Evolutionary conservation across 2,797 vertebrate genomes (phyloP), one percentile per base, ranked within the genome.

Genomic region (Hypotaenidia okinawae): DNA sequence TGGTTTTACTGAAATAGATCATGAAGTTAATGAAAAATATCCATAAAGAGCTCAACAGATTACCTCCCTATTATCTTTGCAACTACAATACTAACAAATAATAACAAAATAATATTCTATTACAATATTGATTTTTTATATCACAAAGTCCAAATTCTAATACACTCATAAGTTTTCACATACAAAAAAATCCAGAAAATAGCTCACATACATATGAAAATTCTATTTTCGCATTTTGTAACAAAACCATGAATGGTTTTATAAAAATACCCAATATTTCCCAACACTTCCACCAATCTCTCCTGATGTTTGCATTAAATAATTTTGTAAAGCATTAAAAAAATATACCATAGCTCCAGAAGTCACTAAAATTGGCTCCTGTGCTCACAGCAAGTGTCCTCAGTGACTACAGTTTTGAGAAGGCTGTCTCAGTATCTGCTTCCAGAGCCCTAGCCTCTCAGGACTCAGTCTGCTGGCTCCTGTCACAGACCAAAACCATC

Each of bases 341-440:
- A 35, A 41, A 13, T 45, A 45, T 45, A 24, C 37, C 37, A 32
- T 1, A 63, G 21, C 11, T 58, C 41, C 54, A 59, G 16, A 33
- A 68, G 28, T 35, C 28, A 59, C 22, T 10, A 49, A 72, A 75
- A 67, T 13, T 6, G 2, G 12, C 7, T 45, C 18, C 49, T 25
- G 9, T 17, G 17, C 24, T 52, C 35, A 33, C 0, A 2, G 28
- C 5, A 39, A 39, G 5, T 0, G 1, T 13, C 35, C 28, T 51
- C 9, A 2, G 19, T 4, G 37, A 33, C 66, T 33, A 21, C 1
- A 64, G 11, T 4, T 75, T 47, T 17, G 4, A 41, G 13, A 51
- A 59, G 5, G 10, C 30, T 75, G 1, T 13, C 47, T 43, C 32
- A 28, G 22, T 30, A 43, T 3, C 52, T 30, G 2, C n/a, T 62